Base-by-base conservation (phyloP, 2,888 invertebrate species). In the Gastracanthus pulcherrimus region DNA sequence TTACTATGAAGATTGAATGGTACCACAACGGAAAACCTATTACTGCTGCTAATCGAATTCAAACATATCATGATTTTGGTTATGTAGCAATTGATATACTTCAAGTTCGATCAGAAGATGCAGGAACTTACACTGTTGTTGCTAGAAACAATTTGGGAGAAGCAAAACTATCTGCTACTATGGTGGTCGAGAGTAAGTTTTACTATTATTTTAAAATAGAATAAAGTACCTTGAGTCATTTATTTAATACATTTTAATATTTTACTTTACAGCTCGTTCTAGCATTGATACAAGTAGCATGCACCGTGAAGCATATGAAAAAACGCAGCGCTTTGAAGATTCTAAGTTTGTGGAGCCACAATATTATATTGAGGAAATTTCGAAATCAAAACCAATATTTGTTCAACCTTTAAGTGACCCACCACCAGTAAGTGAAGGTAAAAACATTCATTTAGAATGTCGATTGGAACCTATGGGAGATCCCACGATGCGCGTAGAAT, bases 71-170 rank as follows among this genome's bases (percentile, higher is more conserved):
- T 88, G 98, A 99, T 92, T 99, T 99, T 92, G 99, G 99, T 81
- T 98, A 98, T 90, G 98, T 99, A 26, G 98, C 98, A 45, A 94
- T 99, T 85, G 99, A 99, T 89, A 98, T 99, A 87, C 93, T 97
- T 81, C 97, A 96, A 91, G 98, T 98, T 23, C 95, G 98, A 83
- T 95, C 97, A 55, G 98, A 98, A 90, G 98, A 99, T 92, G 95
- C 96, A 83, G 99, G 99, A 72, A 95, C 96, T 48, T 99, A 99
- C 92, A 97, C 97, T 0, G 97, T 98, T 67, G 95, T 98, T 34
- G 98, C 98, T 19, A 95, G 97, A 89, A 99, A 99, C 91, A 95
- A 96, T 86, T 93, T 96, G 82, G 99, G 99, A 85, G 97, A 97
- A 93, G 97, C 97, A 79, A 96, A 97, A 89, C 92, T 96, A 60